phyloP scores from a whole-genome alignment of 1,140 invertebrate genomes.

The Dendrolimus punctatus region DNA sequence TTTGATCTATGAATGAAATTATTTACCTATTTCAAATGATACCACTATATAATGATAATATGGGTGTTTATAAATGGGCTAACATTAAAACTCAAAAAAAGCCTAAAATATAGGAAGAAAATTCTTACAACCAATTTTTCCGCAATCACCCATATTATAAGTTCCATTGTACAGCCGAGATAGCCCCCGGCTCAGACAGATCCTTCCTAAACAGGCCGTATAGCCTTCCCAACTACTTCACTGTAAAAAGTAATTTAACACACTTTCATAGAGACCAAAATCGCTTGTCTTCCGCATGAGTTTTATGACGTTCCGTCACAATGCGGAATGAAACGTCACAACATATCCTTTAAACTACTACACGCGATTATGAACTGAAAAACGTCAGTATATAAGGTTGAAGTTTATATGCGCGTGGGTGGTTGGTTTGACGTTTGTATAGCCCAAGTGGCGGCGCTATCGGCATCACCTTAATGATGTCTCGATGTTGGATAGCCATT shows the following conservation, averaged over 20 bases:
- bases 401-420: conserved; percentile 17
- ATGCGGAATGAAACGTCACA: conserved; percentile 12
- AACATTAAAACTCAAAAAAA: conserved; percentile 2
- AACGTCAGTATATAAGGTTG: conserved; percentile 18
- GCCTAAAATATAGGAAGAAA: conserved; percentile 12
- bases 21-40: no score
- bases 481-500: conserved; percentile 71
- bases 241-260: conserved; percentile 34
- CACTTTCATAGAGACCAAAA: conserved; percentile 34
- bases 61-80: neutral
- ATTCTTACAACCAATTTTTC: conserved; percentile 47
- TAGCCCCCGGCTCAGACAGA: conserved; percentile 50
- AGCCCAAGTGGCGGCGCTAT: conserved; percentile 50
- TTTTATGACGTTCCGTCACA: conserved; percentile 64
- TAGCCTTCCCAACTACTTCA: conserved; percentile 19
- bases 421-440: conserved; percentile 29
- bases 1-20: no score
- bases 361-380: conserved; percentile 19
- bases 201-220: conserved; percentile 39
- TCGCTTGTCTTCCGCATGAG: conserved; percentile 27
- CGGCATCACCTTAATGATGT: conserved; percentile 72
- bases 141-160: conserved; percentile 59
- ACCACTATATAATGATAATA: no score
- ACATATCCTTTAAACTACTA: conserved; percentile 26
- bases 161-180: conserved; percentile 51